Conservation (phyloP, 2,888 invertebrate species). For the Norana najaformis region DNA sequence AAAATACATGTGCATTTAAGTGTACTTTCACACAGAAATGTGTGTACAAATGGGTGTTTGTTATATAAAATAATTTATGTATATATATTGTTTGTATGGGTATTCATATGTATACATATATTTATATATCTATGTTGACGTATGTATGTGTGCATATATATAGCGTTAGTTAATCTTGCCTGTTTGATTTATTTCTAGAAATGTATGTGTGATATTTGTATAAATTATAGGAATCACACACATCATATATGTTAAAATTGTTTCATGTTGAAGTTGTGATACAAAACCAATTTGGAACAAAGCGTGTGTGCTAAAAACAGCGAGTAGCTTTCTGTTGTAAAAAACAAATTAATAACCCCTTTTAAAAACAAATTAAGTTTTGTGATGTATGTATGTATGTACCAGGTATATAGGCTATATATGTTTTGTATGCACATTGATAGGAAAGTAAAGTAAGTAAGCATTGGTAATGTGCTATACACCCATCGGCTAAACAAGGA, state of each 20-base stretch:
- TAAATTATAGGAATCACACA: background rate
- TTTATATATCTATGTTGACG: background rate
- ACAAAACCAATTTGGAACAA: background rate
- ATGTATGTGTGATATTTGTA: background rate
- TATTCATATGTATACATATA: background rate
- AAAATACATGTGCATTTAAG: background rate
- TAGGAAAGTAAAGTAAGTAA: too few relatives aligned
- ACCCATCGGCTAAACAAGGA: too few relatives aligned
- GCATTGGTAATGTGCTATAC: too few relatives aligned
- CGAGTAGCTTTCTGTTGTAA: background rate
- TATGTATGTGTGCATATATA: background rate
- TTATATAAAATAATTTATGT: background rate
- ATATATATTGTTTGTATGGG: background rate
- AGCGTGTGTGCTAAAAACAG: background rate
- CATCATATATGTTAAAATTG: background rate
- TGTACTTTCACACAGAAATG: background rate
- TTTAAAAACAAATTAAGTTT: too few relatives aligned
- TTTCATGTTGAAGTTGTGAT: background rate
- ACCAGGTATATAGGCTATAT: too few relatives aligned
- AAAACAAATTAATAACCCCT: background rate
- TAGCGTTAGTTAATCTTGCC: background rate
- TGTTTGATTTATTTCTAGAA: background rate
- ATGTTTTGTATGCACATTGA: too few relatives aligned
- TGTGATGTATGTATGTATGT: too few relatives aligned
- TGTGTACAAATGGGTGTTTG: background rate